phyloP scores from a whole-genome alignment of 2,888 invertebrate species.

The Orchesella flavescens region DNA sequence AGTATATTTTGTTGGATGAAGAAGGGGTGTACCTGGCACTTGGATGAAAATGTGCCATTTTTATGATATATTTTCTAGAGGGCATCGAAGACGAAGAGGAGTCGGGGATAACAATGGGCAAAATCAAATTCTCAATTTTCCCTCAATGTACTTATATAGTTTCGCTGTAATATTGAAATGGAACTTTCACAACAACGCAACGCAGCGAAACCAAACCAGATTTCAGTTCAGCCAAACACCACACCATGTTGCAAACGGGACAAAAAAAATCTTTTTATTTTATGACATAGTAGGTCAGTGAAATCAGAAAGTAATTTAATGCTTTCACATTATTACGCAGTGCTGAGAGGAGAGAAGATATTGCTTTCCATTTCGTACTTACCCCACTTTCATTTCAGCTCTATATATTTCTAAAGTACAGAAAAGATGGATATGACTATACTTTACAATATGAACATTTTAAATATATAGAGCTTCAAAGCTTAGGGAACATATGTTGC shows the following conservation, averaged over 20 bases:
- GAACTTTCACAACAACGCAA: too few species aligned
- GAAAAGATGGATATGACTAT: too few species aligned
- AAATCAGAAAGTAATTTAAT: constrained; percentile 22
- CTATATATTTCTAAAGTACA: too few species aligned
- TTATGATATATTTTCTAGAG: constrained; percentile 38
- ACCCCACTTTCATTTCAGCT: too few species aligned
- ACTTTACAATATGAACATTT: too few species aligned
- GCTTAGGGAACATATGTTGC: too few species aligned
- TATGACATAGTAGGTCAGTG: constrained; percentile 21
- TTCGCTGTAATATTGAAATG: background rate
- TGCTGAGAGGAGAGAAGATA: too few species aligned
- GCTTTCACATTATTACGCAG: constrained; percentile 5
- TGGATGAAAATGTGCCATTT: constrained; percentile 41
- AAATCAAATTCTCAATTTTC: constrained; percentile 14
- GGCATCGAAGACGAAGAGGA: constrained; percentile 4
- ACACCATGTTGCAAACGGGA: too few species aligned
- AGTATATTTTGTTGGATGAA: background rate
- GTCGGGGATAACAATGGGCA: background rate
- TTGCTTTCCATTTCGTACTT: too few species aligned
- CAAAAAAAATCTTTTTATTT: background rate
- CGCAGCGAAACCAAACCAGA: too few species aligned
- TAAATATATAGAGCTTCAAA: too few species aligned
- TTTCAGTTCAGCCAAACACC: too few species aligned
- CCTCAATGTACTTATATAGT: background rate
- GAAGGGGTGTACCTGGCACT: constrained; percentile 52